phyloP scores from a whole-genome alignment of 2,888 invertebrate species.

The Desoria tigrina region DNA sequence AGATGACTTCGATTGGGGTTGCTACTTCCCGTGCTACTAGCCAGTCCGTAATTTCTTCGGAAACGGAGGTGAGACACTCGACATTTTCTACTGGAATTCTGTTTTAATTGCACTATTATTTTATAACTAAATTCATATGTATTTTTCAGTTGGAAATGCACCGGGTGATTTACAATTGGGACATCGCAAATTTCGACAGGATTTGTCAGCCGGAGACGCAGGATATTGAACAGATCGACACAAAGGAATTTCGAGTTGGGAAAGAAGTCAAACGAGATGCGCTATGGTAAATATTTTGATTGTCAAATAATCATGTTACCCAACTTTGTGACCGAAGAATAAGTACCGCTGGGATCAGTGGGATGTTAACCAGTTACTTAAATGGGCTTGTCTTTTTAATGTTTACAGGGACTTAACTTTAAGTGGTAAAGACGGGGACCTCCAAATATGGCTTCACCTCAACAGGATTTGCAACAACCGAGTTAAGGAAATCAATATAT shows the following conservation, averaged over 20 bases:
- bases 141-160: conserved; percentile 35
- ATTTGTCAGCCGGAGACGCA: conserved; percentile 42
- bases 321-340: background rate
- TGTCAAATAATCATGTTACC: no score
- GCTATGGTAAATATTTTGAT: conserved; percentile 33
- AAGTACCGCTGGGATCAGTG: background rate
- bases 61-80: conserved; percentile 25
- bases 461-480: conserved; percentile 31
- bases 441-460: conserved; percentile 42
- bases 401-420: conserved; percentile 13
- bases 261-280: conserved; percentile 40
- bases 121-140: no score
- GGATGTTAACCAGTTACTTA: background rate
- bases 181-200: conserved; percentile 43
- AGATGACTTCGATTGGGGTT: background rate
- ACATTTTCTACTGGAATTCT: no score
- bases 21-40: conserved; percentile 33
- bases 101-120: no score
- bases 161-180: conserved; percentile 43
- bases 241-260: conserved; percentile 39
- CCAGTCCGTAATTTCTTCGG: conserved; percentile 35
- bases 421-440: conserved; percentile 19
- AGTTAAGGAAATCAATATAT: conserved; percentile 33
- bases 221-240: conserved; percentile 37
- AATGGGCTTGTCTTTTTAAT: no score